Base-by-base conservation (phyloP, 2,888 invertebrate genomes). In the Drosophila suboccidentalis region DNA sequence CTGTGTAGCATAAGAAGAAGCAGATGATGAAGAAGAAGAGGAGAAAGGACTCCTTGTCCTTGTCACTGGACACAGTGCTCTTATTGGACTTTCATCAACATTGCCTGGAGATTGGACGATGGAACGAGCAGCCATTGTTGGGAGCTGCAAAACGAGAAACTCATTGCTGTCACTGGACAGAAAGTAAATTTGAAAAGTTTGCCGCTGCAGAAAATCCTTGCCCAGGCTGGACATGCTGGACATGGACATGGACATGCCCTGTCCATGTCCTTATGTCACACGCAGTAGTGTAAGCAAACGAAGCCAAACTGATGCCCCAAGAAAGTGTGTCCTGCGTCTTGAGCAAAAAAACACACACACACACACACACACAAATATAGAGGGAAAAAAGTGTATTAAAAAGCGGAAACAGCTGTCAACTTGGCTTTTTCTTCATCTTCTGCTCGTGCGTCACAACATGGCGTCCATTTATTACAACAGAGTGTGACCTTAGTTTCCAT, bases 121-220 rank as follows among this genome's bases (percentile, higher is more conserved):
- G 17, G 17, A 19, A 10, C n/a, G 32, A 22, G n/a, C 10, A 19
- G 49, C 71, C 60, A 77, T 76, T 76, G 76, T 78, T 67, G 80
- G 61, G 62, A 70, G 75, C 55, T 54, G 62, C 22, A 68, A 75
- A 78, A 80, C 87, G 81, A 87, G 82, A 87, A 88, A 89, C 87
- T 88, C 87, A 89, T 85, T 85, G 87, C 79, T 87, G 89, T 86
- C 87, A 84, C 82, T 81, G 74, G 74, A 58, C 67, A 71, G 76
- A 75, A 79, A 84, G 86, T 76, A 90, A 90, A 90, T 90, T 90
- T 90, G 81, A 90, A 90, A 90, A 90, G 89, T 90, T 90, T 87
- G 74, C 75, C 69, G 67, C 50, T 61, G 26, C 26, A 4, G 46
- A 46, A 80, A 84, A 81, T 84, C 89, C 89, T 73, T 75, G 75